Base-by-base conservation (phyloP, 1,140 invertebrate genomes). In the Dermatophagoides farinae region DNA sequence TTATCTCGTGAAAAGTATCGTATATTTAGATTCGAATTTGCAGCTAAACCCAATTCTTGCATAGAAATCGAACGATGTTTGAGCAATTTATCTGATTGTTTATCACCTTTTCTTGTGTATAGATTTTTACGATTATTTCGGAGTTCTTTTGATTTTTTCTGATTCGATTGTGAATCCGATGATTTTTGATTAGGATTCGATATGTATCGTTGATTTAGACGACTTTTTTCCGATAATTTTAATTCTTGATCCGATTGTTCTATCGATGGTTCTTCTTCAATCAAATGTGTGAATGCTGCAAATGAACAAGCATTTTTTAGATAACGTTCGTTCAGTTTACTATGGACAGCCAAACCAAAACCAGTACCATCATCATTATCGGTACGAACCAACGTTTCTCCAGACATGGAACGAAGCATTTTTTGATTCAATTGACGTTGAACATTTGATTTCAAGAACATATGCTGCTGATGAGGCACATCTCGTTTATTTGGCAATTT, bases 271-370 rank as follows among this genome's bases (percentile, higher is more conserved):
- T 55, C 41, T 39, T 14, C 53, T 23, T 55, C 53, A 55, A 55
- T 55, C 85, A 76, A 60, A 84, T 88, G 8, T 85, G 77, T 55
- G n/a, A 55, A 55, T 18, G 53, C 14, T 44, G 14, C 14, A 14
- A 55, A 40, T 20, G 37, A 80, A 77, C 71, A 86, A 85, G 51
- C 50, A 50, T 67, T 68, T 57, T 88, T 86, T 66, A 90, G 89
- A 70, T 90, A 90, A 64, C 86, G 74, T 62, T 88, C 85, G 69
- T 90, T 90, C 1, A 90, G 71, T 0, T 86, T 86, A 0, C 85
- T 88, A 66, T 84, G 84, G 49, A 85, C 73, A 0, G 87, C 89
- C 0, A 91, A 72, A 25, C 76, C 58, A 6, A 63, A 37, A 16
- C 58, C 37, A 44, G 14, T 11, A 11, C 23, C 50, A 37, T 23